Base-by-base conservation (phyloP, 2,113 vertebrate species). In the Trachemys scripta region DNA sequence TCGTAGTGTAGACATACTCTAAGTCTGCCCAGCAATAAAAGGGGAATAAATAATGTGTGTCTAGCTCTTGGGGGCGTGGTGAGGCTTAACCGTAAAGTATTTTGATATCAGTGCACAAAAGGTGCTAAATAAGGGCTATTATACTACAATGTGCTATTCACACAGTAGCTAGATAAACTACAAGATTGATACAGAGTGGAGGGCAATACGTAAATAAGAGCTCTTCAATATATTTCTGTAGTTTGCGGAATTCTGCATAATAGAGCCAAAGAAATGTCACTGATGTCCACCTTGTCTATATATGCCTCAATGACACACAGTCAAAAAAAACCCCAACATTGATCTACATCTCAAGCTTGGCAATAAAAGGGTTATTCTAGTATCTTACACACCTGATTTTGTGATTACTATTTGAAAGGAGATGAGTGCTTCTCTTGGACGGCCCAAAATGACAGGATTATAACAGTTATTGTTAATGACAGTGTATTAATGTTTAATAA, bases 401-500 rank as follows among this genome's bases (percentile, higher is more conserved):
- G 95, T 97, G 96, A 96, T 97, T 94, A 98, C 96, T 96, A 97
- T 97, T 96, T 97, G 94, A 98, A 97, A 97, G 91, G 92, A 97
- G 97, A 97, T 95, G 95, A 96, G 95, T 80, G 91, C 96, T 96
- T 93, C 94, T 92, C 92, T 95, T 96, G 92, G 91, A 94, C 97
- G 96, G 96, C 95, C 97, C 92, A 96, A 97, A 98, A 98, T 97
- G 98, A 97, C 96, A 98, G 95, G 96, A 98, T 97, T 97, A 97
- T 98, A 98, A 97, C 96, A 96, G 97, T 96, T 98, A 97, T 95
- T 95, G 97, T 98, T 98, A 98, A 98, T 98, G 98, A 98, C 96
- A 98, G 98, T 96, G 95, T 97, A 98, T 98, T 97, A 98, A 98
- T 98, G 97, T 98, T 98, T 98, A 98, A 98, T 97, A 98, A 98